These are phyloP conservation scores for Climacteris rufus DNA, from an alignment of 2,113 vertebrate genomes.

Conservation along the genomic window DNA sequence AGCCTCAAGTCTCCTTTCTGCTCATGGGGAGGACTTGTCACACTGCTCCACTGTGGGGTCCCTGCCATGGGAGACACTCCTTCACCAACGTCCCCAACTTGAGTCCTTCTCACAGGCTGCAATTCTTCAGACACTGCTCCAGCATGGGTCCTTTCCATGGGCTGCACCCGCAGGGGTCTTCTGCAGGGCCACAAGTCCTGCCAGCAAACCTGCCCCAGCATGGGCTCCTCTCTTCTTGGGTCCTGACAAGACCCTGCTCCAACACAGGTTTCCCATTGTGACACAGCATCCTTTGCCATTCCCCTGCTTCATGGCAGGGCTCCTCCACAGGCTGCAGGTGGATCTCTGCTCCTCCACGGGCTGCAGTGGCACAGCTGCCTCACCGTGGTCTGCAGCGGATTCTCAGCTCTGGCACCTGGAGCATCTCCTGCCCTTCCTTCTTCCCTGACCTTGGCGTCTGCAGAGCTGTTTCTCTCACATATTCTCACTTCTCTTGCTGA, in stretches of 20 bases:
- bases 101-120: background rate
- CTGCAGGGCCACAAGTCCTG: background rate
- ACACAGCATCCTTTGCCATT: background rate
- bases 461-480: background rate
- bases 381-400: background rate
- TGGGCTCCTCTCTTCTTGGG: background rate
- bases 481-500: background rate
- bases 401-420: background rate
- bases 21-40: background rate
- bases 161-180: background rate
- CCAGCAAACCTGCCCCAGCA: background rate
- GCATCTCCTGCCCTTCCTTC: background rate
- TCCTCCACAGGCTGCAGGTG: background rate
- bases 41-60: background rate
- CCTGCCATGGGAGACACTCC: background rate
- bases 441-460: background rate
- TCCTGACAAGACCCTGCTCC: background rate
- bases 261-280: background rate
- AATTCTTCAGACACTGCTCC: background rate
- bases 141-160: background rate
- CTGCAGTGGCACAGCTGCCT: background rate
- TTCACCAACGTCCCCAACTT: background rate
- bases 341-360: background rate
- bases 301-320: background rate
- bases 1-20: too few species aligned